Evolutionary conservation across 2,888 invertebrate species (phyloP), one percentile per base, ranked within the genome.

Genomic region (Caenorhabditis sp.): DNA sequence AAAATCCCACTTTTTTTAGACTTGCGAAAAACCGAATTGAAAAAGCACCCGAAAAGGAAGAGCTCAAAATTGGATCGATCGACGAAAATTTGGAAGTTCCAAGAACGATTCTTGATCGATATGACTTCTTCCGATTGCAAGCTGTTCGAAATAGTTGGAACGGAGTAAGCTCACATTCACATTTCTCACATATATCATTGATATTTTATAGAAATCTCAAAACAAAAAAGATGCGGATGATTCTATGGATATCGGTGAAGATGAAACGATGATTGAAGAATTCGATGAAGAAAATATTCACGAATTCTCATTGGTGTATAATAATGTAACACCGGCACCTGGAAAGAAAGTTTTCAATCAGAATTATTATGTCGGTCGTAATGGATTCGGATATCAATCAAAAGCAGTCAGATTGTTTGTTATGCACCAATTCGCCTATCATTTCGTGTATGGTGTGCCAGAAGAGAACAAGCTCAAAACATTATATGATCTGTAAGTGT

Each of bases 341-440:
- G 21, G 21, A 21, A 20, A 20, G 21, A 52, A 21, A 21, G 7
- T 8, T 21, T 52, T 52, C 52, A 23, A 52, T 21, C 4, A 52
- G 8, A 3, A 26, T 36, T 58, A 61, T 26, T 69, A 73, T 59
- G 62, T 66, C 26, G 73, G 65, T 21, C 31, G 31, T 20, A 62
- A 69, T 27, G 49, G 65, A 0, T 70, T 70, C 1, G 82, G 82
- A 23, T 78, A 77, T 63, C 82, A 82, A 52, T 59, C 71, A 20
- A 84, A 83, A 73, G 70, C 77, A 31, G 75, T 82, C 14, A 72
- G 82, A 12, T 64, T 69, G 8, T 49, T 63, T 49, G 7, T 82
- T 2, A 25, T 84, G 17, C 85, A 85, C 59, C 78, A 82, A 59
- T 63, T 81, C 43, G 74, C 70, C 17, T 82, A 62, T 66, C 82